These are phyloP conservation scores for zebrafish (Danio rerio) DNA, from an alignment of 2,113 vertebrate genomes.

Conservation along the genomic window DNA sequence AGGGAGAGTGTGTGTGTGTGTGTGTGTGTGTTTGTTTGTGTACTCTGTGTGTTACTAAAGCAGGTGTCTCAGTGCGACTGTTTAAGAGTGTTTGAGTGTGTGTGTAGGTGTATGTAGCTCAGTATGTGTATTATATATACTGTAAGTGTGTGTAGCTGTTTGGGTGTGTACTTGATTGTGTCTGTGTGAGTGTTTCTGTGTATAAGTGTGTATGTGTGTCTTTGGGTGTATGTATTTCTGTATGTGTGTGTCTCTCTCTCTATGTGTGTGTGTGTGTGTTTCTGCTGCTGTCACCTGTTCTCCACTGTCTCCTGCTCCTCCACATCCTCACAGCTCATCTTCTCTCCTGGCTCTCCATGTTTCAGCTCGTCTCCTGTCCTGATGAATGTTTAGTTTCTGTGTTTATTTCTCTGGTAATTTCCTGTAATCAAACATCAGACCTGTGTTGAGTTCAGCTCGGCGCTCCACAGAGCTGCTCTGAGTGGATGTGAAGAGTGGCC, in stretches of 20 bases:
- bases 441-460: background rate
- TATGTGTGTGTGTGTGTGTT: constrained; percentile 18
- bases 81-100: too few species aligned
- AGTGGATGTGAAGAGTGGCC: constrained; percentile 49
- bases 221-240: background rate
- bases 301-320: too few species aligned
- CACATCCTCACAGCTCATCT: too few species aligned
- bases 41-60: too few species aligned
- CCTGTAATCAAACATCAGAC: background rate
- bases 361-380: too few species aligned
- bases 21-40: background rate
- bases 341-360: too few species aligned
- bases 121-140: too few species aligned
- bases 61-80: too few species aligned
- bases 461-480: background rate
- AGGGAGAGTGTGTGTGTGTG: background rate
- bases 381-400: background rate
- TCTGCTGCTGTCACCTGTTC: background rate
- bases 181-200: background rate
- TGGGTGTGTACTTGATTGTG: background rate
- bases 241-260: constrained; percentile 13
- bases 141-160: too few species aligned
- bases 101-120: too few species aligned
- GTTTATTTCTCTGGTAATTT: background rate
- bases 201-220: background rate